These are phyloP conservation scores for Euphydryas editha DNA, from an alignment of 2,888 invertebrate species.

Conservation along the genomic window DNA sequence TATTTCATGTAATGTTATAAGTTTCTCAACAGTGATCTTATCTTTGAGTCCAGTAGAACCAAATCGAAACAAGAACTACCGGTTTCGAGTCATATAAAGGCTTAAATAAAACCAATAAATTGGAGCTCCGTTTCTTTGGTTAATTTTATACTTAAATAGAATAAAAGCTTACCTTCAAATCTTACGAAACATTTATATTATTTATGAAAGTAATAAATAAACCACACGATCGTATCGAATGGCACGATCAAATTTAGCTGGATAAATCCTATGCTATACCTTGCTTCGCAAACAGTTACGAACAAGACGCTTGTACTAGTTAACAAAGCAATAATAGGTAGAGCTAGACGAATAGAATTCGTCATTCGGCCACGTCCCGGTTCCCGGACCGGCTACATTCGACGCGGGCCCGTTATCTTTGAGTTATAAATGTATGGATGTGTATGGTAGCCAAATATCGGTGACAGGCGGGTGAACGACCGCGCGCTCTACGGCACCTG, in stretches of 20 bases:
- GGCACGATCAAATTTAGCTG: background rate
- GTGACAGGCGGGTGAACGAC: conserved; percentile 72
- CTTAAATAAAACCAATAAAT: conserved; percentile 28
- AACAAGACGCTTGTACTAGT: conserved; percentile 5
- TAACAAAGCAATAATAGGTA: conserved; percentile 7
- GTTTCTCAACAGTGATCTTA: conserved; percentile 27
- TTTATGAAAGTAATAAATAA: conserved; percentile 11
- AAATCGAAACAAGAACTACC: conserved; percentile 36
- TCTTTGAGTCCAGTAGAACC: conserved; percentile 30
- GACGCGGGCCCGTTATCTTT: conserved; percentile 65
- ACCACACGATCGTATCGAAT: background rate
- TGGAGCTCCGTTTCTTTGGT: conserved; percentile 15
- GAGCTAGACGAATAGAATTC: conserved; percentile 28
- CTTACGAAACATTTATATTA: conserved; percentile 8
- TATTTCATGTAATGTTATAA: conserved; percentile 17
- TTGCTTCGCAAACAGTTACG: conserved; percentile 5
- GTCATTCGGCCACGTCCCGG: conserved; percentile 43
- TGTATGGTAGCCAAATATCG: conserved; percentile 78
- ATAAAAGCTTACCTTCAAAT: conserved; percentile 1
- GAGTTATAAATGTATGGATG: conserved; percentile 57
- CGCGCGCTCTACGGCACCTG: conserved; percentile 70
- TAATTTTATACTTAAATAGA: conserved; percentile 4
- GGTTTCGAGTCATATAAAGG: conserved; percentile 26
- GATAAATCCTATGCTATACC: background rate
- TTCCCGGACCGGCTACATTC: conserved; percentile 46